phyloP scores from a whole-genome alignment of 2,797 vertebrate genomes.

The Anguilla obscura region DNA sequence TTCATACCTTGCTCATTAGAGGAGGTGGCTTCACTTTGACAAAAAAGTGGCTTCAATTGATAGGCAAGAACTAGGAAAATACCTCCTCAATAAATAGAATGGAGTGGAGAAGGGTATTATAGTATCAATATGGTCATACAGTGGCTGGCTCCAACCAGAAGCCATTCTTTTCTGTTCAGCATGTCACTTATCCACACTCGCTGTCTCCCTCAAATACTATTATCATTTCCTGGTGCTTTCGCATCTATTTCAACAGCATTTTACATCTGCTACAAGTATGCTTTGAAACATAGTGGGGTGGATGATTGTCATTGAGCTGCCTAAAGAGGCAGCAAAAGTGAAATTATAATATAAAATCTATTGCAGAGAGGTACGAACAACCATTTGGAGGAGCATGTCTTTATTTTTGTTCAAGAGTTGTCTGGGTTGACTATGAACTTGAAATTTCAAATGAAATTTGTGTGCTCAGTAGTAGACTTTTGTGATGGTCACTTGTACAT shows the following conservation, averaged over 20 bases:
- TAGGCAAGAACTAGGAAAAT: neutral
- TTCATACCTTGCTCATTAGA: neutral
- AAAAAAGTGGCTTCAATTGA: neutral
- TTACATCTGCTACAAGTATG: neutral
- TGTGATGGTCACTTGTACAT: neutral
- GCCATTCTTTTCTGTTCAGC: conserved; percentile 9
- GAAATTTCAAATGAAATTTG: neutral
- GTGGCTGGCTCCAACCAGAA: neutral
- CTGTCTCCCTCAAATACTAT: neutral
- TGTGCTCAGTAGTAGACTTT: neutral
- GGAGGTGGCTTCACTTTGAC: neutral
- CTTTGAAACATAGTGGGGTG: neutral
- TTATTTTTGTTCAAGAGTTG: neutral
- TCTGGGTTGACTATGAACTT: neutral
- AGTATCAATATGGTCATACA: neutral
- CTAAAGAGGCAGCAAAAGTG: neutral
- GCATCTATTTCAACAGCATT: conserved; percentile 26
- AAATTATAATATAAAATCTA: neutral
- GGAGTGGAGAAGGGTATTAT: neutral
- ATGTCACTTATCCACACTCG: neutral
- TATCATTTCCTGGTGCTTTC: conserved; percentile 12
- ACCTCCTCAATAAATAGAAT: neutral
- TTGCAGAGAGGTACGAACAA: neutral
- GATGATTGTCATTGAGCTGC: neutral
- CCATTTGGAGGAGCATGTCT: neutral